Percentiles rank a stretch among this genome's conserved stretches.
These are phyloP conservation scores for Planococcus citri DNA, from an alignment of 1,140 invertebrate species.

Conservation along the genomic window DNA sequence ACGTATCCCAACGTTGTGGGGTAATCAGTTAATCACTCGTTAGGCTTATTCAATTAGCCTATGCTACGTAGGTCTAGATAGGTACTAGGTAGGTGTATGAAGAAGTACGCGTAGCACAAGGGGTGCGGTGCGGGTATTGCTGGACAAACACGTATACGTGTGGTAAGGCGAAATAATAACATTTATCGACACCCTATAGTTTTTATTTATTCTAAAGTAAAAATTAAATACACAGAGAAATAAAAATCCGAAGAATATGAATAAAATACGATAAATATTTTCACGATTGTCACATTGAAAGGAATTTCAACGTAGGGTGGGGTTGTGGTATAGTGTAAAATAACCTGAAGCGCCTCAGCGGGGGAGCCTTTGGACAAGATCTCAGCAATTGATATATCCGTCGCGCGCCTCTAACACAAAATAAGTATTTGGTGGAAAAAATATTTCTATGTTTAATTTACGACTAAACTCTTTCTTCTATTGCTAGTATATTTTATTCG, in stretches of 20 bases:
- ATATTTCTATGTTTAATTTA: slow-evolving; percentile 2
- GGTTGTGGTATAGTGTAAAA: background rate
- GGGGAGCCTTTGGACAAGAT: slow-evolving; percentile 9
- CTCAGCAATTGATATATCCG: slow-evolving; percentile 13
- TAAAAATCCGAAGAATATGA: background rate
- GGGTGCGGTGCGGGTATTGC: no score
- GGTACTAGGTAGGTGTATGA: no score
- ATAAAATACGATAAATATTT: slow-evolving; percentile 14
- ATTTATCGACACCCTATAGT: slow-evolving; percentile 7
- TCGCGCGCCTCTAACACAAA: background rate
- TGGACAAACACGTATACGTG: no score
- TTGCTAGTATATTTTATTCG: background rate
- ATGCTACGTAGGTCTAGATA: no score
- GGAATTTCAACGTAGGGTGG: background rate
- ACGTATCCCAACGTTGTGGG: no score
- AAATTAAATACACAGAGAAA: background rate
- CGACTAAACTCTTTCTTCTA: background rate
- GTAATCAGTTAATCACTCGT: no score
- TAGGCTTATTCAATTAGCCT: no score
- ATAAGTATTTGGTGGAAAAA: background rate
- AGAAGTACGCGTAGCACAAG: no score
- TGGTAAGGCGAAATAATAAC: no score
- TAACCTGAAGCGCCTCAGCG: slow-evolving; percentile 5
- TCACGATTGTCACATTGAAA: background rate
- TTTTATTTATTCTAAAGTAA: slow-evolving; percentile 8